These are phyloP conservation scores for Chaenodraco wilsoni DNA, from an alignment of 2,797 vertebrate species.

Conservation along the genomic window DNA sequence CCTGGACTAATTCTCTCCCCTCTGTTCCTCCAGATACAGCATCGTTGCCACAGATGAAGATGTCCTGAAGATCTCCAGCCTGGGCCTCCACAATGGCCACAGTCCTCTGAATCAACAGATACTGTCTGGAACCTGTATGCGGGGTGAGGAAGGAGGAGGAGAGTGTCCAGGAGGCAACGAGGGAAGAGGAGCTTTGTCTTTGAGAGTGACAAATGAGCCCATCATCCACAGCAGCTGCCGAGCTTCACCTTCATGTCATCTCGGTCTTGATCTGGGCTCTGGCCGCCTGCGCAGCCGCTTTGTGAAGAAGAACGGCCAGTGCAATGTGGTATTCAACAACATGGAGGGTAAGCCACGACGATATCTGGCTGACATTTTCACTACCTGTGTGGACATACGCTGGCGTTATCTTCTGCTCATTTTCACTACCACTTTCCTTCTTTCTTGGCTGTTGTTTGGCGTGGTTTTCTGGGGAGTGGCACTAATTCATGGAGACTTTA, in stretches of 20 bases:
- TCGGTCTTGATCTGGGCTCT: slow-evolving; percentile 72
- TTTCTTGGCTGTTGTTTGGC: slow-evolving; percentile 92
- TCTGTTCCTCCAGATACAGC: slow-evolving; percentile 85
- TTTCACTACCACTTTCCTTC: slow-evolving; percentile 91
- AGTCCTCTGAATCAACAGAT: slow-evolving; percentile 75
- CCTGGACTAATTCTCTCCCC: not conserved
- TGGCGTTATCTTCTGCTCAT: slow-evolving; percentile 95
- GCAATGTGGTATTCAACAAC: slow-evolving; percentile 94
- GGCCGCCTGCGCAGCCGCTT: slow-evolving; percentile 90
- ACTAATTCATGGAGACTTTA: slow-evolving; percentile 89
- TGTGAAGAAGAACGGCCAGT: slow-evolving; percentile 95
- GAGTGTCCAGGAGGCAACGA: slow-evolving; percentile 65
- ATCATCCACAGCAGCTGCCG: slow-evolving; percentile 82
- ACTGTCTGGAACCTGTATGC: slow-evolving; percentile 59
- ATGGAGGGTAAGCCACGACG: slow-evolving; percentile 93
- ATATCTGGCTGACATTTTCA: slow-evolving; percentile 98
- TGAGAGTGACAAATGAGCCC: slow-evolving; percentile 69
- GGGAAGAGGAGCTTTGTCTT: slow-evolving; percentile 63
- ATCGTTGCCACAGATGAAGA: slow-evolving; percentile 94
- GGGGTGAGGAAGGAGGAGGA: slow-evolving; percentile 61
- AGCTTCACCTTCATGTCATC: slow-evolving; percentile 83
- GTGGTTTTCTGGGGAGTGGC: slow-evolving; percentile 93
- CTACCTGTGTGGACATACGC: slow-evolving; percentile 98
- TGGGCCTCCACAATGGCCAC: slow-evolving; percentile 89
- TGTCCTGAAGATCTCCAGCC: slow-evolving; percentile 89